Percentiles rank a stretch among this genome's conserved stretches.
Evolutionary conservation across 1,140 invertebrate species (phyloP).

Genomic region (Spodoptera frugiperda): DNA sequence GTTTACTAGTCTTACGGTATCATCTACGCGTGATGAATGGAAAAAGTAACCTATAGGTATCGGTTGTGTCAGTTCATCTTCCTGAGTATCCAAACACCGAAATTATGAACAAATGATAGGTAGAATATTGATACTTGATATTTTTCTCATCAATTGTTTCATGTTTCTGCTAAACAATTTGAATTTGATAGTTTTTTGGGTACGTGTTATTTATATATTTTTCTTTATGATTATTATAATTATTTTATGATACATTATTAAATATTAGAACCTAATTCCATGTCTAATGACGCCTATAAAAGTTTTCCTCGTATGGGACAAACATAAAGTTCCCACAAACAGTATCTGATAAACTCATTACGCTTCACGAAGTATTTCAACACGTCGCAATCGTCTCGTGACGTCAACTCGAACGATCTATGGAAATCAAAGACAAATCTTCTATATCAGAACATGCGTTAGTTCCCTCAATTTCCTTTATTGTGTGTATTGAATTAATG

Average conservation of each 20-base stretch:
- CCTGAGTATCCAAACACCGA: too few species aligned
- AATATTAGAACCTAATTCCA: background rate
- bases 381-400: slow-evolving; percentile 9
- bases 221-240: too few species aligned
- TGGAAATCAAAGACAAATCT: slow-evolving; percentile 29
- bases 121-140: too few species aligned
- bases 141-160: too few species aligned
- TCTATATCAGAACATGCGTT: background rate
- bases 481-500: background rate
- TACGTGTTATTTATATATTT: too few species aligned
- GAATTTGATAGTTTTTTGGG: too few species aligned
- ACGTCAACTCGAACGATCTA: slow-evolving; percentile 23
- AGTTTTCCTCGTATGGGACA: slow-evolving; percentile 11
- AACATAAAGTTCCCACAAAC: slow-evolving; percentile 35
- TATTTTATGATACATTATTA: background rate
- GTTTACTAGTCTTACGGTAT: too few species aligned
- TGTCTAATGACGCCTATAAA: background rate
- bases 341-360: slow-evolving; percentile 42
- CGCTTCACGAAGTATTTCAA: slow-evolving; percentile 24
- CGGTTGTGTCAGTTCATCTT: too few species aligned
- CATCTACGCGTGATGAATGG: too few species aligned
- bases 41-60: too few species aligned
- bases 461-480: slow-evolving; percentile 10
- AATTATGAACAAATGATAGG: too few species aligned
- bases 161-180: too few species aligned